A percentile compares a stretch with the other conserved stretches of the same genome.
Conservation (phyloP, 2,113 vertebrate genomes). For the Pygathrix nemaeus region DNA sequence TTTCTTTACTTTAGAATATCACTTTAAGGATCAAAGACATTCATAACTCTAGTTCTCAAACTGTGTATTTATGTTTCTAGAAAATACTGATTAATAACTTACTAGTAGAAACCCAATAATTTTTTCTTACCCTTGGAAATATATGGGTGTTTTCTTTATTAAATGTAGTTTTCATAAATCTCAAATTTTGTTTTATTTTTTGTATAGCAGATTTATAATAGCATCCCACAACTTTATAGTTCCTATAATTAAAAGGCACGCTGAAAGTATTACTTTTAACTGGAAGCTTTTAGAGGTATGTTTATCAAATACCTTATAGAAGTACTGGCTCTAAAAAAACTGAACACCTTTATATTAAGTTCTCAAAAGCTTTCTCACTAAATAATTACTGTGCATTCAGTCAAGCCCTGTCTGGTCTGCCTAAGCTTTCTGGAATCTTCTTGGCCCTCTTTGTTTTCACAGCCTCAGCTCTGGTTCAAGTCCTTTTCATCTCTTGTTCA, state of each 20-base stretch:
- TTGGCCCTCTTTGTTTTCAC: background rate
- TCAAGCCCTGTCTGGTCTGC: background rate
- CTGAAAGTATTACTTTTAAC: background rate
- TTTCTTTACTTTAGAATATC: slow-evolving; percentile 17
- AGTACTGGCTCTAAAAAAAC: background rate
- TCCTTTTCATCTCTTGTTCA: background rate
- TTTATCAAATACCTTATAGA: slow-evolving; percentile 17
- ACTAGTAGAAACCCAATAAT: background rate
- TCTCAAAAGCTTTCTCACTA: background rate
- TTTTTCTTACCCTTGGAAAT: slow-evolving; percentile 37
- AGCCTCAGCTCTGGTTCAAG: background rate
- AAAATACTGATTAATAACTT: background rate
- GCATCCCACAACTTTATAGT: background rate
- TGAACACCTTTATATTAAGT: background rate
- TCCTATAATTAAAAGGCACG: slow-evolving; percentile 3
- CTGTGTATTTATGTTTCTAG: background rate
- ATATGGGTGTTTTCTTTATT: background rate
- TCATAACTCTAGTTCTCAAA: background rate
- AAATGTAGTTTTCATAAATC: slow-evolving; percentile 23
- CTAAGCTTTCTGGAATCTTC: background rate
- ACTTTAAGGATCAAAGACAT: background rate
- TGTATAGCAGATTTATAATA: background rate
- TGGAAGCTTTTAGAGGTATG: background rate
- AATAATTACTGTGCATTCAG: background rate
- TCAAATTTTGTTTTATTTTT: slow-evolving; percentile 24